phyloP scores from a whole-genome alignment of 2,888 invertebrate species.

The Megalurothrips usitatus region DNA sequence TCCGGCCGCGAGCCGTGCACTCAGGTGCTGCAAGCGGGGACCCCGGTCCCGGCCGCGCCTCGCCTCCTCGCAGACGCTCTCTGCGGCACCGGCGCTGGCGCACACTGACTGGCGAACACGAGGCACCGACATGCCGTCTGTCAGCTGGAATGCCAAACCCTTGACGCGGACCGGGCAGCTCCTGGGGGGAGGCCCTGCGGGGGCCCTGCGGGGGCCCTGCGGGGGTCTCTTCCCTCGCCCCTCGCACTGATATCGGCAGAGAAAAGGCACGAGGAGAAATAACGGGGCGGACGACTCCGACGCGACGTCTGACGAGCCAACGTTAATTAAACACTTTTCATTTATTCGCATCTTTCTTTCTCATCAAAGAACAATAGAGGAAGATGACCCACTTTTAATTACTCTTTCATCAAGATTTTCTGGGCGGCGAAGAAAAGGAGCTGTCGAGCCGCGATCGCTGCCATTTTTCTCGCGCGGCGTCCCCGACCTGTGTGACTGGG shows the following conservation, averaged over 20 bases:
- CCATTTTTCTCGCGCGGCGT: not conserved
- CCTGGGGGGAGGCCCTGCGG: no score
- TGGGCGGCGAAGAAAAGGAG: not conserved
- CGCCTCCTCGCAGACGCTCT: no score
- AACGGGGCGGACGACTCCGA: not conserved
- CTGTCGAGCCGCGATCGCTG: not conserved
- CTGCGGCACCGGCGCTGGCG: no score
- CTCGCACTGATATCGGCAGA: not conserved
- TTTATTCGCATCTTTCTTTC: conserved; percentile 10
- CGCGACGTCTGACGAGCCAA: not conserved
- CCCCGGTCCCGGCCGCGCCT: no score
- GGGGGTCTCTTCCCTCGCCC: no score
- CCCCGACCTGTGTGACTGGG: not conserved
- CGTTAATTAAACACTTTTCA: conserved; percentile 27
- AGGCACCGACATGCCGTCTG: no score
- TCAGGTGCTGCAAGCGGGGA: no score
- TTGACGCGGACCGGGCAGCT: no score
- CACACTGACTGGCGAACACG: no score
- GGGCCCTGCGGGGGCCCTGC: no score
- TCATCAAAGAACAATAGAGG: conserved; percentile 16
- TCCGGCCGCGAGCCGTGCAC: no score
- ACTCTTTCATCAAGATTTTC: not conserved
- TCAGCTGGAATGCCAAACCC: no score
- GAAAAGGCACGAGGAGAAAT: not conserved
- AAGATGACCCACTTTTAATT: conserved; percentile 23